A percentile compares a stretch with the other conserved stretches of the same genome.
Evolutionary conservation across 2,888 invertebrate species (phyloP).

Genomic region (Deroplatys truncata): DNA sequence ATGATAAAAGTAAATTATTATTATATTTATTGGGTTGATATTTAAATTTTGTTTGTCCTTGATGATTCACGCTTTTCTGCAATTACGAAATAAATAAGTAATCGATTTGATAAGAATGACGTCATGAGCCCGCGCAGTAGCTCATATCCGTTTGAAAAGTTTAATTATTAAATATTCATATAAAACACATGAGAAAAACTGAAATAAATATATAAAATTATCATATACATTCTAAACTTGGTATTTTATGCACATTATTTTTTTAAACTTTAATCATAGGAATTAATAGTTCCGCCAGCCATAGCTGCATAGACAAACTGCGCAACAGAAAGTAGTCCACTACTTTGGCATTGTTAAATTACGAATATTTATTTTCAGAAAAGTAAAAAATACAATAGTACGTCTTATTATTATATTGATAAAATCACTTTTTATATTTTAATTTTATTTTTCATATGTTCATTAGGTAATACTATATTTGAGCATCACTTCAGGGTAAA

Average conservation of each 20-base stretch:
- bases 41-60: background rate
- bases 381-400: background rate
- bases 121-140: background rate
- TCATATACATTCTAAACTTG: background rate
- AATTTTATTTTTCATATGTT: background rate
- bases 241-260: background rate
- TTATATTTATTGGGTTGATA: background rate
- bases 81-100: background rate
- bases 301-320: background rate
- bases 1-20: background rate
- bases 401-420: background rate
- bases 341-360: background rate
- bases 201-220: background rate
- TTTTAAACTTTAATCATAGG: background rate
- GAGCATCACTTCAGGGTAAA: conserved; percentile 13
- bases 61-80: background rate
- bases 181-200: background rate
- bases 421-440: background rate
- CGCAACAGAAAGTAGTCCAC: conserved; percentile 26
- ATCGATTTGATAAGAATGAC: background rate
- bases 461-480: background rate
- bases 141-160: background rate
- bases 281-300: background rate
- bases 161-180: background rate
- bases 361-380: background rate